phyloP scores from a whole-genome alignment of 1,140 invertebrate species.

The Limonius californicus region DNA sequence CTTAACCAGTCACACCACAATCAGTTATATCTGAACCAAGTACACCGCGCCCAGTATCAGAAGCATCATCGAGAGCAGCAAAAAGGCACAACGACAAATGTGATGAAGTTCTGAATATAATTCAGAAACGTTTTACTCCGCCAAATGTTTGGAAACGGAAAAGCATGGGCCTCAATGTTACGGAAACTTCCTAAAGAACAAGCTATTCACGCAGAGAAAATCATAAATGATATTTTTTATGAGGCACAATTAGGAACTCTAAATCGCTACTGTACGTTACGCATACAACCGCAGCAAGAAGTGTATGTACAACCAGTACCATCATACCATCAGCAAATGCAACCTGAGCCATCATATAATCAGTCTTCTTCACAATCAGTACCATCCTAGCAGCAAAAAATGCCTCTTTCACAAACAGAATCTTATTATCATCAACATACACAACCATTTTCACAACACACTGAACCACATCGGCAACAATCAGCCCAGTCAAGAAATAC shows the following conservation, averaged over 20 bases:
- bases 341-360: constrained; percentile 1
- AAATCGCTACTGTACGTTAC: neutral
- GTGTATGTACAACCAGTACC: neutral
- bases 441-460: neutral
- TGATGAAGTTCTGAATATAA: neutral
- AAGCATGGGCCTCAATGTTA: neutral
- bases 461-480: neutral
- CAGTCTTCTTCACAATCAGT: constrained; percentile 1
- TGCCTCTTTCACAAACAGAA: neutral
- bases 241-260: neutral
- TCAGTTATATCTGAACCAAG: neutral
- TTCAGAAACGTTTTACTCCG: neutral
- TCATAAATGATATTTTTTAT: too few relatives aligned
- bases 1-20: neutral
- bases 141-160: neutral
- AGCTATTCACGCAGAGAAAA: neutral
- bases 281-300: neutral
- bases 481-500: neutral
- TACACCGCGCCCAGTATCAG: neutral
- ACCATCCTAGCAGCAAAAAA: too few relatives aligned
- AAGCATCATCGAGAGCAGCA: neutral
- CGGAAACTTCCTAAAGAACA: neutral
- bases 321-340: neutral
- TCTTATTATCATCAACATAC: neutral
- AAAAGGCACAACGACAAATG: neutral